Evolutionary conservation across 2,113 vertebrate species (phyloP), one percentile per base, ranked within the genome.

Genomic region (Cacatua alba): DNA sequence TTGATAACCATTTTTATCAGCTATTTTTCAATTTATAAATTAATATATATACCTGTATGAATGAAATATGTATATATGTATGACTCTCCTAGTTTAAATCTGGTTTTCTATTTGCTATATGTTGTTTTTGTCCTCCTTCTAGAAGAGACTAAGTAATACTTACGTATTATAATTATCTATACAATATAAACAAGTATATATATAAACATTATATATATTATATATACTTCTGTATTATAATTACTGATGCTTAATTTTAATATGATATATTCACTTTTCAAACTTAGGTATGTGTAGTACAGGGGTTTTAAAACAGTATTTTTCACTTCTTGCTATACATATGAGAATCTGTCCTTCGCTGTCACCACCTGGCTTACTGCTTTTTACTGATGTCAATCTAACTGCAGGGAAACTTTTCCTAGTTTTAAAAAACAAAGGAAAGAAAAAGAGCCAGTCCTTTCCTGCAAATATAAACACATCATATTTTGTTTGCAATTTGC

Each of bases 401-500:
- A 62, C 48, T 39, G 37, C 12, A 67, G 44, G 18, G 3, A 60
- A 92, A 77, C 28, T 48, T 92, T 37, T 46, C 25, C 17, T 41
- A 17, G 2, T 46, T 82, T 12, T 23, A 81, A 49, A 28, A n/a
- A 39, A 35, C 6, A 79, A 53, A 41, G 5, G 3, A 20, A 18
- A 52, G 29, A 65, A 39, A 23, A 9, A 55, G 33, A 53, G 37
- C 43, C 31, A 37, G 4, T 4, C 10, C 18, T 81, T 92, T 44
- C 37, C 46, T 82, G 62, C 19, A 68, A 68, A 77, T 55, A 39
- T 13, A 95, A 92, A 63, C 20, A 20, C 29, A 76, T 9, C 14
- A n/a, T 62, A 85, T 80, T 88, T 76, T 88, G 60, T 69, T 92
- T 95, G 93, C n/a, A 82, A 23, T 91, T 90, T 91, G 19, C 90